Base-by-base conservation (phyloP, 1,140 invertebrate genomes). In the Diachasmimorpha longicaudata region DNA sequence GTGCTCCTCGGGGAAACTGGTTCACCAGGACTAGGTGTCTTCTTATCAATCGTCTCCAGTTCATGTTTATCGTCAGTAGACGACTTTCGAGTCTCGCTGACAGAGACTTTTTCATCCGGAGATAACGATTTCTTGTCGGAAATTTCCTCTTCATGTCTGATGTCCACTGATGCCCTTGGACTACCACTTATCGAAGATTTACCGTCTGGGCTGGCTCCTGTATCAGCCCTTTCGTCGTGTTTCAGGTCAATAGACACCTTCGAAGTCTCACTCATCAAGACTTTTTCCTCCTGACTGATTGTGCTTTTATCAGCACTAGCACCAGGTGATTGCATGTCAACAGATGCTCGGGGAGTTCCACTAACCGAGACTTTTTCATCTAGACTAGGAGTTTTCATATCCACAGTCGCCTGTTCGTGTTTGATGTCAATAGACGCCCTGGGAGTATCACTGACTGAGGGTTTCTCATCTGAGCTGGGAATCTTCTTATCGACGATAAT, bases 31-130 rank as follows among this genome's bases (percentile, higher is more conserved):
- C 21, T 44, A 4, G n/a, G 0, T 0, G 19, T 19, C 9, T 37
- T 63, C n/a, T 42, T 31, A 11, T 75, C 70, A 11, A 16, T 31
- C 2, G 31, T 31, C 36, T 23, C 21, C 52, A 74, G 71, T 14
- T 67, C 55, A 55, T 39, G 52, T 19, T 19, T 58, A 0, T 74
- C 14, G 44, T 76, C 80, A 8, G 72, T 67, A 36, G 77, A 78
- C 1, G 13, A 4, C 39, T 4, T 42, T 44, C 63, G 68, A 11
- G 75, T 70, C 23, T 52, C 46, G 11, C 76, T 63, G 8, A 6
- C 23, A 3, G 55, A 16, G 36, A 58, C 55, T 71, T 19, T 25
- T 5, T 6, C 14, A 55, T 21, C n/a, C 9, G 39, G 0, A 42
- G 6, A 3, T 3, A 9, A 1, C 9, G 39, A 6, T 13, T 9